Evolutionary conservation across 2,113 vertebrate species (phyloP).

Genomic region (Pitta sordida): DNA sequence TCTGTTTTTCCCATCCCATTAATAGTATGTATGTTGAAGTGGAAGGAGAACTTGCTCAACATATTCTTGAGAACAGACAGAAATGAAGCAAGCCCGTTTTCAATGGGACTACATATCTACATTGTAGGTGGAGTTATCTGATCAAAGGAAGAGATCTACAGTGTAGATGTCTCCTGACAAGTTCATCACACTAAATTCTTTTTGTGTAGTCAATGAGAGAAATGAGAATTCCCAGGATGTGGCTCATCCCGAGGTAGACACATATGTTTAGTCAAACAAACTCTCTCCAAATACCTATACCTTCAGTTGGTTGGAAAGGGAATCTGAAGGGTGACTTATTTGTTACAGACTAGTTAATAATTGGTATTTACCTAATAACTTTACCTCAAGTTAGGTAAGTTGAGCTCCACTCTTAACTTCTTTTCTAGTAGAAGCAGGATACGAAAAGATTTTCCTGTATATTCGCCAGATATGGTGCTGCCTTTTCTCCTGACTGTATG

Average conservation of each 20-base stretch:
- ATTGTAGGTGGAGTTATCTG: constrained; percentile 44
- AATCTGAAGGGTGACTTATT: not conserved
- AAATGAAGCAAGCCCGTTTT: constrained; percentile 16
- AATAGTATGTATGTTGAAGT: not conserved
- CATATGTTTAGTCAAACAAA: not conserved
- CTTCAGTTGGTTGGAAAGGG: not conserved
- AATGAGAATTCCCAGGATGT: constrained; percentile 4
- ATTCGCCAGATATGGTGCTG: not conserved
- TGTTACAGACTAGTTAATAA: not conserved
- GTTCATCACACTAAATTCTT: not conserved
- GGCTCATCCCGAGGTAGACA: not conserved
- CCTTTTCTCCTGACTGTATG: not conserved
- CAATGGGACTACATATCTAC: not conserved
- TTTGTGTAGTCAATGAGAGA: not conserved
- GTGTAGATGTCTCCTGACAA: constrained; percentile 32
- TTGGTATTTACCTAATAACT: not conserved
- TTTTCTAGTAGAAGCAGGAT: not conserved
- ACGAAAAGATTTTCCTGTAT: not conserved
- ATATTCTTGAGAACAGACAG: not conserved
- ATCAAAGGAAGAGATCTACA: constrained; percentile 27
- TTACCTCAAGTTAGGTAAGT: not conserved
- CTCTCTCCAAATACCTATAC: not conserved
- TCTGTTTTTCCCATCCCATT: not conserved
- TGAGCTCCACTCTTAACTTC: not conserved
- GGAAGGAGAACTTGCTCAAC: not conserved